These are phyloP conservation scores for Pocillopora verrucosa DNA, from an alignment of 64 coral and sea anemone species.

Conservation along the genomic window DNA sequence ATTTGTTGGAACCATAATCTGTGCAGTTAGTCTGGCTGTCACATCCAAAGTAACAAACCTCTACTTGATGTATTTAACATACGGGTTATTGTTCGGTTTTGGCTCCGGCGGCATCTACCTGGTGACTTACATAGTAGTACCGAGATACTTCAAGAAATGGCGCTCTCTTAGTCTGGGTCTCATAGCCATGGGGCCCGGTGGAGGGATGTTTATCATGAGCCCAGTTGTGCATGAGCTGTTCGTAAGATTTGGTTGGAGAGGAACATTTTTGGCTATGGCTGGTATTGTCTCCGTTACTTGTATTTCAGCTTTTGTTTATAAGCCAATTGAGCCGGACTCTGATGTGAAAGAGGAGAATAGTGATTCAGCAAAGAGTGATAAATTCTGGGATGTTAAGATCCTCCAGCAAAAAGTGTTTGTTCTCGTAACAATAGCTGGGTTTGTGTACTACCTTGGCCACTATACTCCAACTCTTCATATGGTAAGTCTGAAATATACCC, in stretches of 20 bases:
- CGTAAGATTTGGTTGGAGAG: not conserved
- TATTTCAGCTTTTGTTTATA: not conserved
- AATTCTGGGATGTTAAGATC: conserved; percentile 27
- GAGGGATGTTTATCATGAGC: not conserved
- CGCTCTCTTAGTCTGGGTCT: conserved; percentile 24
- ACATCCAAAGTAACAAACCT: not conserved
- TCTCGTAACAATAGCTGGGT: not conserved
- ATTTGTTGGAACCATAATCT: not conserved
- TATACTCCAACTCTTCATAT: conserved; percentile 28
- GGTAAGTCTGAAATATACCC: conserved; percentile 3
- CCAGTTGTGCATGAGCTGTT: not conserved
- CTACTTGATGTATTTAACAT: not conserved
- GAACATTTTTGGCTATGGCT: conserved; percentile 20
- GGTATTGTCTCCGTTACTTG: not conserved
- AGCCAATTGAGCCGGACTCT: not conserved
- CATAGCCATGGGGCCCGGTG: not conserved
- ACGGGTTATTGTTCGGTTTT: conserved; percentile 10
- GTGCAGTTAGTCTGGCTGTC: not conserved
- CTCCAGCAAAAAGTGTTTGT: conserved; percentile 7
- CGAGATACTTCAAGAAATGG: conserved; percentile 7
- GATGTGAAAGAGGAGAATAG: not conserved
- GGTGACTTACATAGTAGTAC: not conserved
- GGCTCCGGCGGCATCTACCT: not conserved
- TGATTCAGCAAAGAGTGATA: not conserved
- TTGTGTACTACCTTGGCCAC: conserved; percentile 5